phyloP scores from a whole-genome alignment of 2,797 vertebrate species.

The Labeo calbasu region DNA sequence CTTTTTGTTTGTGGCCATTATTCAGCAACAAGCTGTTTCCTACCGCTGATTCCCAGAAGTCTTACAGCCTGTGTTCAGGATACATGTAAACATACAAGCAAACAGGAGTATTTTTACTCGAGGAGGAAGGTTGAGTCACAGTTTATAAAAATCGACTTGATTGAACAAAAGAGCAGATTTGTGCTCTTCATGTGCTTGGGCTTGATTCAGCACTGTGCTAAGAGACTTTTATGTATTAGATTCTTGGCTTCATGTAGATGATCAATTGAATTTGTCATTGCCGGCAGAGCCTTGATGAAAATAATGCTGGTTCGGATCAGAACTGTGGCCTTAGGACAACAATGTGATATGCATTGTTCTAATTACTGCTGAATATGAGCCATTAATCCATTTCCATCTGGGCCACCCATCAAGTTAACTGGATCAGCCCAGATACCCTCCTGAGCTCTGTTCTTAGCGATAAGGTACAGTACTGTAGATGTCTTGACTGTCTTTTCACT shows the following conservation, averaged over 20 bases:
- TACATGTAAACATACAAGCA: background rate
- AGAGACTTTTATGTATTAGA: background rate
- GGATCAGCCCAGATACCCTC: constrained; percentile 30
- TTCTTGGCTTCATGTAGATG: background rate
- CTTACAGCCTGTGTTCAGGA: constrained; percentile 9
- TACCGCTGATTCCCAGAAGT: constrained; percentile 7
- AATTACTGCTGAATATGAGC: constrained; percentile 31
- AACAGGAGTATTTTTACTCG: background rate
- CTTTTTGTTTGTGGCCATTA: constrained; percentile 7
- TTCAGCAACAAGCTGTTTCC: constrained; percentile 44
- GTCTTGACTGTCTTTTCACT: background rate
- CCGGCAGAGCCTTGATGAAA: background rate
- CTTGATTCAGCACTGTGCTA: background rate
- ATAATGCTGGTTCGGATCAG: background rate
- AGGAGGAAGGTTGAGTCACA: background rate
- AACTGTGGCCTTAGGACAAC: background rate
- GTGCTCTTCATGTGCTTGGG: background rate
- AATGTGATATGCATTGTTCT: constrained; percentile 25
- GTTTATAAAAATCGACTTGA: background rate
- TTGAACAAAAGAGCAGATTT: background rate
- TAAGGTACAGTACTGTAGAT: background rate
- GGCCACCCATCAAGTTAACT: constrained; percentile 43
- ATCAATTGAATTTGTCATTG: constrained; percentile 13
- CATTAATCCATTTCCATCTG: constrained; percentile 41
- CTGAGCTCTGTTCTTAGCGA: background rate